Evolutionary conservation across 1,140 invertebrate genomes (phyloP), one percentile per base, ranked within the genome.

Genomic region (Brachionus rotundiformis): DNA sequence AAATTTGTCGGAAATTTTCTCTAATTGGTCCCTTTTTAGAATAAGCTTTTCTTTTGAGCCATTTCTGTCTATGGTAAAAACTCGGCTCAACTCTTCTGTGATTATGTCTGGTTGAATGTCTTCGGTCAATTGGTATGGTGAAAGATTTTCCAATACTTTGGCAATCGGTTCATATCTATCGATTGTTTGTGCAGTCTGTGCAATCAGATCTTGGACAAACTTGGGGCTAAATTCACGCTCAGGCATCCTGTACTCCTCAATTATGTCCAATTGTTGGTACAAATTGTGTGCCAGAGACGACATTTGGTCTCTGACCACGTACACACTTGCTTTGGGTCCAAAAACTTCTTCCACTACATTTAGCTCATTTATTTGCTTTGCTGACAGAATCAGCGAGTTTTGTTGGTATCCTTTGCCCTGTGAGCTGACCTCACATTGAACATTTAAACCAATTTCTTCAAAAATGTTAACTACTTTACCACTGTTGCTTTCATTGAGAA

Each of bases 281-380:
- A 63, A 63, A n/a, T 3, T 63, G 13, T 29, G 29, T 10, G 61
- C 61, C 5, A 63, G 61, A 13, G 25, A 27, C 3, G 25, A 27
- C 29, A 33, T 63, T 63, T 63, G 61, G 2, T 31, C 29, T 4
- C 61, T 29, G 2, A 27, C 29, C 29, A 63, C 29, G 16, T 63
- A 63, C 8, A 63, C 61, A 2, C 5, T 23, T 11, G 11, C 61
- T 11, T 33, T 29, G 11, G 61, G 61, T 13, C 61, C 61, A 16
- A 63, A 63, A 1, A 63, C 25, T 23, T 63, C 61, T 29, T 63
- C 61, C 2, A 27, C 29, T 63, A 63, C 8, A 10, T 63, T 8
- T 4, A 63, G 61, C 29, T 63, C 10, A 29, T 63, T 63, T 63
- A 63, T 63, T 63, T 63, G 61, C 29, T 63, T 63, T 29, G 61